Evolutionary conservation across 2,888 invertebrate species (phyloP).

Genomic region (Agonopterix subpropinquella): DNA sequence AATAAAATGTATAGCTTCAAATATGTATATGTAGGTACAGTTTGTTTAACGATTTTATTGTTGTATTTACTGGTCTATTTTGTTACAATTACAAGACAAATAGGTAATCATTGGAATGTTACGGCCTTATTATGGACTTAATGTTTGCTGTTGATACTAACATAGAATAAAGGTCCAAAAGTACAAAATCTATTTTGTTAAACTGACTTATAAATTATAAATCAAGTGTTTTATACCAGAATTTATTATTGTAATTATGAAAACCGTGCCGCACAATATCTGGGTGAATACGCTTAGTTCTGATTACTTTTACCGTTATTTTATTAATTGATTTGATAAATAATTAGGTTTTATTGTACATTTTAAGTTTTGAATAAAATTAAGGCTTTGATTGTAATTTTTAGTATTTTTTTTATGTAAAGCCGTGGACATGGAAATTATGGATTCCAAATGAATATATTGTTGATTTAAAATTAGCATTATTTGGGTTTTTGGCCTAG

Average conservation of each 20-base stretch:
- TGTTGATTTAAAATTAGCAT: neutral
- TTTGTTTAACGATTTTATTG: no score
- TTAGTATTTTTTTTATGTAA: slow-evolving; percentile 11
- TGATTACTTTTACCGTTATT: slow-evolving; percentile 35
- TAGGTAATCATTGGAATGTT: no score
- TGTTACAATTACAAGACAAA: no score
- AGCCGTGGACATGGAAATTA: slow-evolving; percentile 22
- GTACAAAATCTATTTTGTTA: slow-evolving; percentile 44
- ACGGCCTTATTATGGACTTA: no score
- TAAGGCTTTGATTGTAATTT: slow-evolving; percentile 22
- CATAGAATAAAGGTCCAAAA: slow-evolving; percentile 30
- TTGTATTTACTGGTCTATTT: no score
- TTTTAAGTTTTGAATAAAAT: slow-evolving; percentile 34
- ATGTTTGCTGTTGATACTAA: no score
- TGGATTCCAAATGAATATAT: neutral
- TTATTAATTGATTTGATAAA: slow-evolving; percentile 26
- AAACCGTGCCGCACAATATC: slow-evolving; percentile 40
- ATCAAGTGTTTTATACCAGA: neutral
- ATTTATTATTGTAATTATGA: neutral
- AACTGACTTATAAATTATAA: neutral
- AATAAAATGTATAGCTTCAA: no score
- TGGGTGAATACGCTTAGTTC: slow-evolving; percentile 49
- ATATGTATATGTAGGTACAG: no score
- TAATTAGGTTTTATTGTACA: slow-evolving; percentile 13
- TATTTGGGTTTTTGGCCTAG: neutral